Percentiles rank a stretch among this genome's conserved stretches.
Evolutionary conservation across 2,888 invertebrate genomes (phyloP).

Genomic region (Pediacus dermestoides): DNA sequence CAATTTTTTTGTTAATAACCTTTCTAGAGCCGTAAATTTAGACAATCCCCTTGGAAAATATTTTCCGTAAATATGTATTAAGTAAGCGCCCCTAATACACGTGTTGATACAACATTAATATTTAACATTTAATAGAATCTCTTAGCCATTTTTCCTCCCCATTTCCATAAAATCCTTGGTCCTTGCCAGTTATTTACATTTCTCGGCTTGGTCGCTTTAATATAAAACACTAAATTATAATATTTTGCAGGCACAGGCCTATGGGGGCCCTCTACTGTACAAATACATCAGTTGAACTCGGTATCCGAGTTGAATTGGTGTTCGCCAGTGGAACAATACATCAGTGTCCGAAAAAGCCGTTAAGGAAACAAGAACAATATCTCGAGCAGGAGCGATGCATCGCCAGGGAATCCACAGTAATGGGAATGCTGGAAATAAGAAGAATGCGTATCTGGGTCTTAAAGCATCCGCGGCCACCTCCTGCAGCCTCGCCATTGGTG

Average conservation of each 20-base stretch:
- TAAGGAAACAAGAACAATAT: conserved; percentile 49
- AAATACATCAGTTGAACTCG: conserved; percentile 10
- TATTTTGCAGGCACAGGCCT: conserved; percentile 14
- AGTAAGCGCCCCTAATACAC: no score
- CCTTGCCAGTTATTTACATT: no score
- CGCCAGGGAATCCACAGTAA: conserved; percentile 46
- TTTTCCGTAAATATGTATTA: no score
- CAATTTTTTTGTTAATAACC: no score
- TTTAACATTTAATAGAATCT: no score
- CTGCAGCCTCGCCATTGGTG: conserved; percentile 46
- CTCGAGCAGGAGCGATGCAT: conserved; percentile 45
- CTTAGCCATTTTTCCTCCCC: no score
- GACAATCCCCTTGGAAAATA: no score
- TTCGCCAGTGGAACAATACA: conserved; percentile 34
- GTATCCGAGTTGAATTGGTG: conserved; percentile 11
- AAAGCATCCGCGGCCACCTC: conserved; percentile 48
- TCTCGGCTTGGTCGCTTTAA: no score
- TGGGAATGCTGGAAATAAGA: conserved; percentile 47
- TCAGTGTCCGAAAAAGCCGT: conserved; percentile 46
- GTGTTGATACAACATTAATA: no score
- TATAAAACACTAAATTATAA: conserved; percentile 12
- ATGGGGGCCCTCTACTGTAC: conserved; percentile 9
- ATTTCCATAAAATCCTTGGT: no score
- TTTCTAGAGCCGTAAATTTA: no score
- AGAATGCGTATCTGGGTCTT: conserved; percentile 44